Evolutionary conservation across 2,797 vertebrate genomes (phyloP).

Genomic region (Takifugu ocellatus): DNA sequence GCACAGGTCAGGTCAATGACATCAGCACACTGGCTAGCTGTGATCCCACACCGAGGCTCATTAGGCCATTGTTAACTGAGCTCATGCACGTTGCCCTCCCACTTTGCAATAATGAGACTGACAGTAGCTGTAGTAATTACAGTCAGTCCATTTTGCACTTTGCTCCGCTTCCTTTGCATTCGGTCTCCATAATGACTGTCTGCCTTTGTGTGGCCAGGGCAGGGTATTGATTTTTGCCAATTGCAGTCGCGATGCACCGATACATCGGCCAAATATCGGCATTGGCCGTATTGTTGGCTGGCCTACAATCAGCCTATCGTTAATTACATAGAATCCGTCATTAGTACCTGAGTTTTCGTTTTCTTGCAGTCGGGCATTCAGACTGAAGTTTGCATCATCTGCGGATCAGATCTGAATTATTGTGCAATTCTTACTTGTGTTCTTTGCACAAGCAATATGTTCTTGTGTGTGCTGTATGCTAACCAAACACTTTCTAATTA

Average conservation of each 20-base stretch:
- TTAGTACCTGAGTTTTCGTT: no score
- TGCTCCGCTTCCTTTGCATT: constrained; percentile 4
- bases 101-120: constrained; percentile 43
- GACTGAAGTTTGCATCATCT: no score
- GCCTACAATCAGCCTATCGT: no score
- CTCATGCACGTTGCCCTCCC: constrained; percentile 1
- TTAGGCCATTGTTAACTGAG: constrained; percentile 51
- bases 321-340: no score
- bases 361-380: no score
- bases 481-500: no score
- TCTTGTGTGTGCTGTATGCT: no score
- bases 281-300: no score
- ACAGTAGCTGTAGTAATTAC: constrained; percentile 55
- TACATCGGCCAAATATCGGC: no score
- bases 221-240: constrained; percentile 28
- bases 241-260: neutral
- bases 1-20: constrained; percentile 50
- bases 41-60: constrained; percentile 60
- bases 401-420: no score
- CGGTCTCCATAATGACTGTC: neutral
- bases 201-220: constrained; percentile 17
- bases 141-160: constrained; percentile 23
- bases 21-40: constrained; percentile 41
- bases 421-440: no score
- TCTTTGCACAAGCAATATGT: no score